Evolutionary conservation across 2,888 invertebrate species (phyloP).

Genomic region (Crematogaster levior): DNA sequence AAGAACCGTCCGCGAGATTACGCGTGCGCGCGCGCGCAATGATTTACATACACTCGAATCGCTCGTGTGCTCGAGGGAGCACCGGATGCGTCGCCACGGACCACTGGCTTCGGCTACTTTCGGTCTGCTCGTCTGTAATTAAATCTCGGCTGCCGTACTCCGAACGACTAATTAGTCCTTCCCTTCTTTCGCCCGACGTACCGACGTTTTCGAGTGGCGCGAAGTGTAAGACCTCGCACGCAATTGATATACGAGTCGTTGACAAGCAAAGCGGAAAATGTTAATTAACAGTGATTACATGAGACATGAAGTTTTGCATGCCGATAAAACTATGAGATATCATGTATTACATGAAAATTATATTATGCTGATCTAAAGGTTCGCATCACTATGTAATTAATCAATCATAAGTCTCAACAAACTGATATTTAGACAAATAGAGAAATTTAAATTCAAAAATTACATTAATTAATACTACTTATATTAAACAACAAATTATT

Average conservation of each 20-base stretch:
- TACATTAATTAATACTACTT: not conserved
- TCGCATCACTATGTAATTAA: not conserved
- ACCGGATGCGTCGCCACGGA: constrained; percentile 49
- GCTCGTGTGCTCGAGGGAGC: not conserved
- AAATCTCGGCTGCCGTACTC: constrained; percentile 65
- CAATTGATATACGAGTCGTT: constrained; percentile 14
- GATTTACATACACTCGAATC: constrained; percentile 43
- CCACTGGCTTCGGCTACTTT: constrained; percentile 39
- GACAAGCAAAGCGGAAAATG: constrained; percentile 14
- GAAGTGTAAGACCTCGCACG: constrained; percentile 34
- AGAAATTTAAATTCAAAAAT: not conserved
- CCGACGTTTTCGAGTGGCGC: constrained; percentile 20
- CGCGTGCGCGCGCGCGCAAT: constrained; percentile 22
- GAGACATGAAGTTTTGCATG: constrained; percentile 8
- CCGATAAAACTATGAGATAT: constrained; percentile 3
- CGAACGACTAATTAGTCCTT: constrained; percentile 42
- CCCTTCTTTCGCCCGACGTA: constrained; percentile 57
- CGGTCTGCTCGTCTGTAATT: constrained; percentile 75
- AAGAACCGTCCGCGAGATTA: constrained; percentile 21
- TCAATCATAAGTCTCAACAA: not conserved
- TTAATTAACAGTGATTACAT: constrained; percentile 12
- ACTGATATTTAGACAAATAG: not conserved
- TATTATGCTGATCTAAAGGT: not conserved
- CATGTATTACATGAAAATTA: not conserved
- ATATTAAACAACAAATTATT: not conserved